Conservation (phyloP, 1,140 invertebrate species). For the Nasonia vitripennis region DNA sequence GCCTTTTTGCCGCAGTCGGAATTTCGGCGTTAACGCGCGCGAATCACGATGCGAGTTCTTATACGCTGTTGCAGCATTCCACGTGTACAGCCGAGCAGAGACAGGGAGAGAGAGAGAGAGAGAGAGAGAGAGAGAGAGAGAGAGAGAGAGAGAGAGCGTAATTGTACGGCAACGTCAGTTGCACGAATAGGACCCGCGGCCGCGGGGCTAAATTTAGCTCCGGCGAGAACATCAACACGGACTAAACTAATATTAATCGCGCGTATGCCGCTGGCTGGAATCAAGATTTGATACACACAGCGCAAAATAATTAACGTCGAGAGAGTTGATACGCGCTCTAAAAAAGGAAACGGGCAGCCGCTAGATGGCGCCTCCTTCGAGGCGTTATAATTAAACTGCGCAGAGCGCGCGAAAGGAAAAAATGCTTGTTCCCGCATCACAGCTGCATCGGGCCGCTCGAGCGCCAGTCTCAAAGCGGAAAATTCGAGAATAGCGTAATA, state of each 20-base stretch:
- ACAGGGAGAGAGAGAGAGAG: background rate
- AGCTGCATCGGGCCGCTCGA: background rate
- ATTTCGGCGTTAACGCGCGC: too few species aligned
- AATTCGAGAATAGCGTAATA: slow-evolving; percentile 25
- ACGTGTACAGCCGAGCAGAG: too few species aligned
- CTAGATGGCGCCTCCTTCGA: too few species aligned
- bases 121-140: background rate
- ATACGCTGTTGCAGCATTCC: background rate
- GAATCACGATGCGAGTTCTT: slow-evolving; percentile 7
- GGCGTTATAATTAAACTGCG: too few species aligned
- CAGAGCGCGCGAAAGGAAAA: background rate
- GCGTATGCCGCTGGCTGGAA: too few species aligned
- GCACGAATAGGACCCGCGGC: background rate
- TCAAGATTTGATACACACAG: too few species aligned
- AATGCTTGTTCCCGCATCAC: background rate
- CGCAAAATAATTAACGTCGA: too few species aligned
- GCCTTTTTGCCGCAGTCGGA: too few species aligned
- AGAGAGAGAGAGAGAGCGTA: background rate
- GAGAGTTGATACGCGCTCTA: too few species aligned
- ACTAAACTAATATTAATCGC: slow-evolving; percentile 9
- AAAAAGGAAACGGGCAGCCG: too few species aligned
- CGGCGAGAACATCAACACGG: background rate
- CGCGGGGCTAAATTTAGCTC: background rate
- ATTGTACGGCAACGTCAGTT: slow-evolving; percentile 8
- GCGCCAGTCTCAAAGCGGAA: background rate